Evolutionary conservation across 2,888 invertebrate species (phyloP).

Genomic region (Lasioglossum morio): DNA sequence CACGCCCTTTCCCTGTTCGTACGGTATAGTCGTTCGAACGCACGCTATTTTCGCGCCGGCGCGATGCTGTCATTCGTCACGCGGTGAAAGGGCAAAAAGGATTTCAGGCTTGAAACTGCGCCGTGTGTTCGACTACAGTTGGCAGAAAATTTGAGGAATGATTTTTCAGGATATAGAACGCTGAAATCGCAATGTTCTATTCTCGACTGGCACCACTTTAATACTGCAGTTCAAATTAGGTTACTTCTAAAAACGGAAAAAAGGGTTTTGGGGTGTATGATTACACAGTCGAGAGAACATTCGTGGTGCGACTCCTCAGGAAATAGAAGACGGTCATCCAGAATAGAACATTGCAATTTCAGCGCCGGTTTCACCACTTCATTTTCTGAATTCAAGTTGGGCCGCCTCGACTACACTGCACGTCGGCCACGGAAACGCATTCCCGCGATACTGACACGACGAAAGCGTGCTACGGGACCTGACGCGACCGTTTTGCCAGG

Average conservation of each 20-base stretch:
- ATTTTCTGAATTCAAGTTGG: background rate
- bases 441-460: slow-evolving; percentile 13
- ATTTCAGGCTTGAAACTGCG: background rate
- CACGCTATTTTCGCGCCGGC: slow-evolving; percentile 9
- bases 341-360: background rate
- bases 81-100: background rate
- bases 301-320: background rate
- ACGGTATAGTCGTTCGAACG: background rate
- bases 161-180: background rate
- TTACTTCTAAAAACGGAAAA: no score
- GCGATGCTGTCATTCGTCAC: background rate
- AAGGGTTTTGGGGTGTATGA: no score
- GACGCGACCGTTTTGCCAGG: slow-evolving; percentile 35
- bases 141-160: background rate
- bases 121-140: background rate
- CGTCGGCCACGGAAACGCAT: slow-evolving; percentile 17
- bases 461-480: slow-evolving; percentile 20
- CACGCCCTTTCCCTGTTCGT: slow-evolving; percentile 37
- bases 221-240: background rate
- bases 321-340: background rate
- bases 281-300: background rate
- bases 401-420: background rate
- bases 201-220: background rate
- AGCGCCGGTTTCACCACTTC: background rate
- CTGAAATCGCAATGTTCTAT: background rate